Base-by-base conservation (phyloP, 2,797 vertebrate species). In the Orientallactaga sibirica region DNA sequence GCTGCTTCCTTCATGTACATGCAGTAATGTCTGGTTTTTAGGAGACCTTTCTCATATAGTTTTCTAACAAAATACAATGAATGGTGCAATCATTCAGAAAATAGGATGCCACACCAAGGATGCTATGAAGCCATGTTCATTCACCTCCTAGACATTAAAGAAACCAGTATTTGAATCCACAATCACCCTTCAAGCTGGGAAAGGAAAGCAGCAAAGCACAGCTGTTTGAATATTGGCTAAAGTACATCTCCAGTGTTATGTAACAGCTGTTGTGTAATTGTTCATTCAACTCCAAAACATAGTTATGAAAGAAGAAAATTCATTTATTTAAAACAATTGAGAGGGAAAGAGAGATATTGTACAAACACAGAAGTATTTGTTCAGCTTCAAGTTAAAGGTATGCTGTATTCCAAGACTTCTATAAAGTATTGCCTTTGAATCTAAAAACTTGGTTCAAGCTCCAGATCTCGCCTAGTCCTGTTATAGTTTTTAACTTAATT, bases 261-360 rank as follows among this genome's bases (percentile, higher is more conserved):
- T 94, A 97, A 97, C 92, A 97, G 96, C 94, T 96, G 88, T 95
- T 97, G 94, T 93, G 75, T 94, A 94, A 97, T 90, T 95, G 83
- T 52, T 52, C 83, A 87, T 93, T 92, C 95, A 94, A 96, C 52
- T 94, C 77, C 76, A 94, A 97, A 97, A 93, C 92, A 89, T 80
- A 92, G 93, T 96, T 88, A 84, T 80, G n/a, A 84, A 86, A 92
- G 41, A 85, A 58, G 67, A 87, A 96, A 94, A 95, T 87, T 84
- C 24, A 33, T 77, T 92, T 81, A 58, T 58, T 58, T 58, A 62
- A 86, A 62, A 58, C 24, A 2, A 20, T 11, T 86, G 27, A 67
- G 87, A 71, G n/a, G 19, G 70, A 43, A 22, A 22, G 3, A 61
- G 25, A 74, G 66, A 22, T 2, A 3, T 14, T 70, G 64, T 43